These are phyloP conservation scores for Spodoptera exigua DNA, from an alignment of 2,888 invertebrate species.

Conservation along the genomic window DNA sequence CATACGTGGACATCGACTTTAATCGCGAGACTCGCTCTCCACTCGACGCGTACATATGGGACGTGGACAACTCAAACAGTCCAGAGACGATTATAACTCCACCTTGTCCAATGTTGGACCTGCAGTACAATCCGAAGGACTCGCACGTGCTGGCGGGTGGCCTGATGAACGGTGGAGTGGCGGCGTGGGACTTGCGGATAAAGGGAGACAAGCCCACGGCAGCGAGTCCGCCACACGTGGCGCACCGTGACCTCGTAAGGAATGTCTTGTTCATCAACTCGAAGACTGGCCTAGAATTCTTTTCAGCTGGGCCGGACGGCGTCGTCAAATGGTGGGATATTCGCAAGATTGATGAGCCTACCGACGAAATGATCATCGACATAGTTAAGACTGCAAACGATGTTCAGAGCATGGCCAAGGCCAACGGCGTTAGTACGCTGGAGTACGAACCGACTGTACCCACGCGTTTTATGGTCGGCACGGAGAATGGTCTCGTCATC, in stretches of 20 bases:
- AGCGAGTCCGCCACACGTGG: constrained; percentile 92
- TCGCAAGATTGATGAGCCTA: constrained; percentile 90
- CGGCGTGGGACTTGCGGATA: constrained; percentile 93
- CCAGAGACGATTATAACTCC: constrained; percentile 92
- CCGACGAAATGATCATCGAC: constrained; percentile 91
- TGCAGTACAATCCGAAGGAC: constrained; percentile 96
- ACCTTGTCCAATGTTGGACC: constrained; percentile 92
- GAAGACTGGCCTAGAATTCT: constrained; percentile 97
- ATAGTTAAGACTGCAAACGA: constrained; percentile 88
- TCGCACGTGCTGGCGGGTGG: constrained; percentile 91
- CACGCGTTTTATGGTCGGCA: constrained; percentile 92
- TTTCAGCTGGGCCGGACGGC: constrained; percentile 97
- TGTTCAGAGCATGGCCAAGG: constrained; percentile 84
- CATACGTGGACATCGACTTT: constrained; percentile 94
- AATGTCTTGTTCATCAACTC: constrained; percentile 96
- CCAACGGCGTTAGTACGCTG: constrained; percentile 90
- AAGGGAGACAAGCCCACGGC: constrained; percentile 91
- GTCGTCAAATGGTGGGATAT: constrained; percentile 95
- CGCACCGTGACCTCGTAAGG: constrained; percentile 96
- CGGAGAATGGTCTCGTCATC: constrained; percentile 91
- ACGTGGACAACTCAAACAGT: constrained; percentile 95
- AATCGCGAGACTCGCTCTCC: constrained; percentile 85
- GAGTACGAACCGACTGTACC: constrained; percentile 93
- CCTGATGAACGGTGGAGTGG: constrained; percentile 91
- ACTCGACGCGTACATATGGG: constrained; percentile 92